Base-by-base conservation (phyloP, 2,797 vertebrate genomes). In the Sternotherus odoratus region DNA sequence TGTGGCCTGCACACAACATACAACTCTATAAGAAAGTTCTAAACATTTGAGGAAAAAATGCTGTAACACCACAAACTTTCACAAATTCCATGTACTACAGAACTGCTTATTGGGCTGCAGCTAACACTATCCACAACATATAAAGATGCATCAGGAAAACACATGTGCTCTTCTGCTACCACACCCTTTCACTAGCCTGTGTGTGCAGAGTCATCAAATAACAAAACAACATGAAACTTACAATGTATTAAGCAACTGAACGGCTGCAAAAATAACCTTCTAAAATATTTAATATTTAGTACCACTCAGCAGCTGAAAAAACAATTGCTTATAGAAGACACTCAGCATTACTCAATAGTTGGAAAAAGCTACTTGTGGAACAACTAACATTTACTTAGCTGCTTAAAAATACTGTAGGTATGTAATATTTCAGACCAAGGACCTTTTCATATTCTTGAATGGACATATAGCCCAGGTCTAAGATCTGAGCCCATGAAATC, bases 291-390 rank as follows among this genome's bases (percentile, higher is more conserved):
- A 96, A 94, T 94, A 94, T 51, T 92, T 66, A 69, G 79, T 92
- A 86, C 74, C 77, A 86, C 26, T 88, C 6, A 16, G 69, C 88
- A 97, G 82, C 86, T 97, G 93, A 85, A 94, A 97, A 97, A 94
- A 88, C 85, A 97, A 95, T 92, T 95, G 93, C 86, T 91, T 94
- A 96, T 19, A 96, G 90, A 98, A 97, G 97, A 96, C 85, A 93
- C 83, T 92, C 83, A 89, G 85, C 86, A 89, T 89, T 94, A 96
- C 39, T 72, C 91, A 96, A 81, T 95, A 96, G 91, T 12, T 94
- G 28, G 43, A 92, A 79, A 96, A 96, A 94, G 83, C 88, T 96
- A 89, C 80, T 94, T 8, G 30, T 91, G 96, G 94, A 93, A 95
- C 69, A 81, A 97, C 95, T 95, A 97, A 90, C n/a, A 6, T 92